These are phyloP conservation scores for Pogonomyrmex barbatus DNA, from an alignment of 1,140 invertebrate species.

Conservation along the genomic window DNA sequence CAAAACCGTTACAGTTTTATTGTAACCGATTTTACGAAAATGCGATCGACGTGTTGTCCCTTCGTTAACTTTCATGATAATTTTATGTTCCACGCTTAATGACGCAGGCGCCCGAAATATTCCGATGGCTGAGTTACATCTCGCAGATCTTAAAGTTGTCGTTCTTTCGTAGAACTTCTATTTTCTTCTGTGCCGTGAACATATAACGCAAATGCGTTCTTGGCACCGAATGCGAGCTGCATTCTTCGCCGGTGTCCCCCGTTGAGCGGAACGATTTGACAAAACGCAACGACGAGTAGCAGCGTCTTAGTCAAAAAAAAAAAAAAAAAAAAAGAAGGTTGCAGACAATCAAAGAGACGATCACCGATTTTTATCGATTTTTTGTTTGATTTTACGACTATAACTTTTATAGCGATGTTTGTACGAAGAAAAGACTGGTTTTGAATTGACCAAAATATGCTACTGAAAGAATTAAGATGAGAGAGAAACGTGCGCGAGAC, in stretches of 20 bases:
- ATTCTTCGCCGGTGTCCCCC: constrained; percentile 57
- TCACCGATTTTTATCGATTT: not conserved
- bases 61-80: constrained; percentile 32
- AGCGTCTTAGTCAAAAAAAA: too few relatives aligned
- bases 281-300: constrained; percentile 55
- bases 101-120: constrained; percentile 55
- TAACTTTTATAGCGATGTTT: not conserved
- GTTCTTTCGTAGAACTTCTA: constrained; percentile 73
- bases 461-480: constrained; percentile 30
- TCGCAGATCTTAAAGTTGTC: constrained; percentile 55
- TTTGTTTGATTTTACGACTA: not conserved
- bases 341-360: not conserved
- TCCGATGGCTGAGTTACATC: constrained; percentile 54
- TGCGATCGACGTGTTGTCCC: not conserved
- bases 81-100: constrained; percentile 13
- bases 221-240: constrained; percentile 65
- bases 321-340: not conserved
- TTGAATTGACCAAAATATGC: not conserved
- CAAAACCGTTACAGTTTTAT: not conserved
- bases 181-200: constrained; percentile 65
- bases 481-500: not conserved
- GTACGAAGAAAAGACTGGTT: not conserved
- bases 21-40: not conserved
- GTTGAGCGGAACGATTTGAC: constrained; percentile 47
- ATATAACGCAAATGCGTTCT: constrained; percentile 68